phyloP scores from a whole-genome alignment of 2,113 vertebrate genomes.

The Trogon surrucura region DNA sequence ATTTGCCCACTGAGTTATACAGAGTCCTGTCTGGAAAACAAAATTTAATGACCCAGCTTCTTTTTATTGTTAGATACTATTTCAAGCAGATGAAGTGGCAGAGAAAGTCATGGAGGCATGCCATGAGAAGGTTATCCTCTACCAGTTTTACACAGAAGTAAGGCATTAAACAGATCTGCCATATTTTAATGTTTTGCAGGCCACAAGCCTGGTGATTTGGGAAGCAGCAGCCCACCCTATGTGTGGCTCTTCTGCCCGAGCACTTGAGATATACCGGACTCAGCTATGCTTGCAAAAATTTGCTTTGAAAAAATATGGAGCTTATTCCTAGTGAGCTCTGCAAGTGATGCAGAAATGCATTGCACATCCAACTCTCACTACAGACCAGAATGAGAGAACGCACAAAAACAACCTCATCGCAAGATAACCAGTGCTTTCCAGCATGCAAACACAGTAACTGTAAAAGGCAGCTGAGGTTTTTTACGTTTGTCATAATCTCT shows the following conservation, averaged over 20 bases:
- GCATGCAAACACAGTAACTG: neutral
- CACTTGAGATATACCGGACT: neutral
- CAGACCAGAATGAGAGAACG: neutral
- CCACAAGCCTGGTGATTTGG: neutral
- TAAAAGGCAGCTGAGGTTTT: neutral
- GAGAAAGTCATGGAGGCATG: neutral
- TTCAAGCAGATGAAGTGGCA: neutral
- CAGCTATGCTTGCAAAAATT: neutral
- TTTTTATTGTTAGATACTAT: neutral
- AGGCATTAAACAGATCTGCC: neutral
- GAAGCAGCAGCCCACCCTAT: neutral
- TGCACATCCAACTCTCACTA: neutral
- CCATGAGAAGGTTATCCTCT: neutral
- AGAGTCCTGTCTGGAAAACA: neutral
- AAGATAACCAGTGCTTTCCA: neutral
- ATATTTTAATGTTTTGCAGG: neutral
- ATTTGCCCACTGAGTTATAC: neutral
- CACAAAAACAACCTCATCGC: neutral
- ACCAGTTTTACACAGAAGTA: neutral
- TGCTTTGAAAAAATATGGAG: neutral
- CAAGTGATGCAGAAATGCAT: neutral
- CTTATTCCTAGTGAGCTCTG: neutral
- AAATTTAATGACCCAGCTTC: neutral
- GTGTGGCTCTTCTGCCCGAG: neutral
- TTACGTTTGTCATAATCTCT: neutral